Evolutionary conservation across 2,113 vertebrate genomes (phyloP).

Genomic region (Barnardius zonarius): DNA sequence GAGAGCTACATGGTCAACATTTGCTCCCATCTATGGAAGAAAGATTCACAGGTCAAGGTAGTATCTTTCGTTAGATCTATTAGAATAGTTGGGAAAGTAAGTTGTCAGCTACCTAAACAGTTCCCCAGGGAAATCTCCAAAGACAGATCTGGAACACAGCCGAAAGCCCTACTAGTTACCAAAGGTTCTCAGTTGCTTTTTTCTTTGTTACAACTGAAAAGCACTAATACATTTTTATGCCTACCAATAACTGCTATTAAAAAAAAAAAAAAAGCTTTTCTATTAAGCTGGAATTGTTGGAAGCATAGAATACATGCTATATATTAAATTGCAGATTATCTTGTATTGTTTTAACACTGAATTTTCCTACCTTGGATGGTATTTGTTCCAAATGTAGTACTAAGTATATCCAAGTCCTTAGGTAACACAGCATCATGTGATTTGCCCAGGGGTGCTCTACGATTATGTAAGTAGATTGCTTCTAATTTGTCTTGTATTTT

Average conservation of each 20-base stretch:
- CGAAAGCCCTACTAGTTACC: not conserved
- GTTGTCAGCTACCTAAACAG: not conserved
- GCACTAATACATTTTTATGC: not conserved
- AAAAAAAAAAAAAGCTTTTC: not conserved
- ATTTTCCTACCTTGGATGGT: constrained; percentile 61
- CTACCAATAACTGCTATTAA: not conserved
- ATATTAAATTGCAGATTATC: not conserved
- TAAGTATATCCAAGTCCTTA: constrained; percentile 61
- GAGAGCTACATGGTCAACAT: not conserved
- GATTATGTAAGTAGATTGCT: constrained; percentile 71
- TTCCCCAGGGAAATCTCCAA: not conserved
- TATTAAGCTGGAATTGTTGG: not conserved
- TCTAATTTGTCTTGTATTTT: constrained; percentile 78
- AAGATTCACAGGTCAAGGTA: not conserved
- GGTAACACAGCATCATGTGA: constrained; percentile 77
- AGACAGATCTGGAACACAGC: not conserved
- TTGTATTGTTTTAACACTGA: not conserved
- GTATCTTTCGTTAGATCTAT: not conserved
- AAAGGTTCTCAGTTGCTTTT: not conserved
- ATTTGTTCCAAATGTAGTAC: constrained; percentile 77
- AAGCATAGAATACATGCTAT: not conserved
- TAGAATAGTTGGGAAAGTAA: not conserved
- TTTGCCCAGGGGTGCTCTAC: constrained; percentile 74
- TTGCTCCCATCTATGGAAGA: not conserved
- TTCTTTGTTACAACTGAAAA: not conserved